phyloP scores from a whole-genome alignment of 1,140 invertebrate genomes.

The Himalopsyche phryganea region DNA sequence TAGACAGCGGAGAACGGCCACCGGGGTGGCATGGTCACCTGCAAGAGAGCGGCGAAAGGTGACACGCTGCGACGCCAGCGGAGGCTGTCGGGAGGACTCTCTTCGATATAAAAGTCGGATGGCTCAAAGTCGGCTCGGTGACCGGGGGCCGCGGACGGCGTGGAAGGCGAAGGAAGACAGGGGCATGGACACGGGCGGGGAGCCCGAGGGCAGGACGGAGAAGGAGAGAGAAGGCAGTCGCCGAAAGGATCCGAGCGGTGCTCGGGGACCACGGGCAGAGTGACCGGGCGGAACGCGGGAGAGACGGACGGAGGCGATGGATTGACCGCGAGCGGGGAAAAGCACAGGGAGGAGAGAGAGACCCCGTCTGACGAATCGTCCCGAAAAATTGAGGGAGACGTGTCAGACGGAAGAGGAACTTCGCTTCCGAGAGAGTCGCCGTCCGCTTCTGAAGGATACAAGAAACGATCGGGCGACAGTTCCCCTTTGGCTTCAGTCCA shows the following conservation, averaged over 20 bases:
- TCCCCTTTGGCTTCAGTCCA: background rate
- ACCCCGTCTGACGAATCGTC: background rate
- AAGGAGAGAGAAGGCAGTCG: slow-evolving; percentile 32
- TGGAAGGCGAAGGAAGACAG: slow-evolving; percentile 35
- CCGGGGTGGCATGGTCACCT: slow-evolving; percentile 47
- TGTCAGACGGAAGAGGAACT: background rate
- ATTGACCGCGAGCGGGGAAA: too few species aligned
- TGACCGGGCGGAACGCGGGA: slow-evolving; percentile 9
- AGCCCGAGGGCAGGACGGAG: slow-evolving; percentile 38
- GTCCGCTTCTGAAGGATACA: background rate
- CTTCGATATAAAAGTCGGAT: slow-evolving; percentile 83
- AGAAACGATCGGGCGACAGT: background rate
- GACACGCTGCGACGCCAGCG: slow-evolving; percentile 53
- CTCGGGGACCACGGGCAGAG: slow-evolving; percentile 10
- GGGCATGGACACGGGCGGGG: slow-evolving; percentile 38
- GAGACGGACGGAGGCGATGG: slow-evolving; percentile 39
- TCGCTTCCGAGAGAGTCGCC: background rate
- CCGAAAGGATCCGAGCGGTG: background rate
- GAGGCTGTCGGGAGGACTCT: slow-evolving; percentile 71
- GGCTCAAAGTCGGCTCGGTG: slow-evolving; percentile 63
- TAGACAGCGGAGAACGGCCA: slow-evolving; percentile 21
- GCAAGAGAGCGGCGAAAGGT: slow-evolving; percentile 55
- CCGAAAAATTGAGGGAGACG: background rate
- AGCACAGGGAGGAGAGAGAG: background rate
- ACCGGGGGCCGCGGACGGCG: slow-evolving; percentile 38